Conservation (phyloP, 2,113 vertebrate genomes). For the Haemorhous mexicanus region DNA sequence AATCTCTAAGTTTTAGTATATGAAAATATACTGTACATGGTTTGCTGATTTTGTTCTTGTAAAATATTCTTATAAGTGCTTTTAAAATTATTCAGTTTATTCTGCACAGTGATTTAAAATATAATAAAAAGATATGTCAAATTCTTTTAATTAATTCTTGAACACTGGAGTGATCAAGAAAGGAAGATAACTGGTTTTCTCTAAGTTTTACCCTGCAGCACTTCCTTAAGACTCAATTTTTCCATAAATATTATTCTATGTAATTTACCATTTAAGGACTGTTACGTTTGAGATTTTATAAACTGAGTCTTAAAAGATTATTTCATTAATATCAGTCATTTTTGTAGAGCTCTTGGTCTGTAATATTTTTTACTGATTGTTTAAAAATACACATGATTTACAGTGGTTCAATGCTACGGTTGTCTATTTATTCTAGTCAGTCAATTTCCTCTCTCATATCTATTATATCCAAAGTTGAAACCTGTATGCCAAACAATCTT, state of each 20-base stretch:
- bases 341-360: not conserved
- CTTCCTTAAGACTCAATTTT: not conserved
- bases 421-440: not conserved
- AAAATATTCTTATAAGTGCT: not conserved
- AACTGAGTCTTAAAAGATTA: not conserved
- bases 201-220: not conserved
- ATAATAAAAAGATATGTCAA: not conserved
- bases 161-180: not conserved
- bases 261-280: not conserved
- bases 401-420: not conserved
- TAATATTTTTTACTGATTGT: not conserved
- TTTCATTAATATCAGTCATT: not conserved
- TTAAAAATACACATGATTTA: not conserved
- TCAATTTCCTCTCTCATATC: not conserved
- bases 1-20: not conserved
- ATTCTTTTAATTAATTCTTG: not conserved
- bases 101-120: not conserved
- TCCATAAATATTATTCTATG: not conserved
- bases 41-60: not conserved
- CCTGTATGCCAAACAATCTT: not conserved
- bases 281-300: not conserved
- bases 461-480: not conserved
- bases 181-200: not conserved
- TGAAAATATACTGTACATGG: not conserved
- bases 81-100: not conserved